phyloP scores from a whole-genome alignment of 2,113 vertebrate genomes.

The Marmota flaviventris region DNA sequence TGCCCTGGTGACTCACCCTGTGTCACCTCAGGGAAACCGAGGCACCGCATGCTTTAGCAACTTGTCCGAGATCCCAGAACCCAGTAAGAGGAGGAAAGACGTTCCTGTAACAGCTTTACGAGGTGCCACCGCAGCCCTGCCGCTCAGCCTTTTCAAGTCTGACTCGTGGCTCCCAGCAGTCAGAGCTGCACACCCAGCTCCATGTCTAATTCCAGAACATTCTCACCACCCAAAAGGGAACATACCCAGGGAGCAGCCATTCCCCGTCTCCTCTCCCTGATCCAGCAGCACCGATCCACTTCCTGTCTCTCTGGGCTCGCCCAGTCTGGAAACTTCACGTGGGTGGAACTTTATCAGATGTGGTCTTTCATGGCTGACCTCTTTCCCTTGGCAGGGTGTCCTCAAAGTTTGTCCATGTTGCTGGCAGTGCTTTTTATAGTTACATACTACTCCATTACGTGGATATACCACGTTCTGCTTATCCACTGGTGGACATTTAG shows the following conservation, averaged over 20 bases:
- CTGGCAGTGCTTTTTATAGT: background rate
- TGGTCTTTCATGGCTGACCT: background rate
- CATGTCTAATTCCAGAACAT: background rate
- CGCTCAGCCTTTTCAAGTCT: background rate
- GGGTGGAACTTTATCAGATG: accelerated
- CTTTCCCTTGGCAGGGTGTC: background rate
- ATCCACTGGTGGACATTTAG: background rate
- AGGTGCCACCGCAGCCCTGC: background rate
- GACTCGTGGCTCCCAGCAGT: background rate
- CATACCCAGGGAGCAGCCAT: background rate
- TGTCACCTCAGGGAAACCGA: background rate
- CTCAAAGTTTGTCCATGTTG: accelerated
- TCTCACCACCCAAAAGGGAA: background rate
- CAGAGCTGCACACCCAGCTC: background rate
- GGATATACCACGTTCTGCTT: background rate
- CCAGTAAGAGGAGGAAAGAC: background rate
- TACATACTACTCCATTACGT: background rate
- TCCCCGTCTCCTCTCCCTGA: too few relatives aligned
- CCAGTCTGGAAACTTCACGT: background rate
- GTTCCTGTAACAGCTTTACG: background rate
- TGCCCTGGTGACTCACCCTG: background rate
- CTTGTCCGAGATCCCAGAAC: background rate
- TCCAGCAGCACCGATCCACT: background rate
- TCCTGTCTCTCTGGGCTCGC: background rate
- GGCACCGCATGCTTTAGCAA: background rate